A percentile compares a stretch with the other conserved stretches of the same genome.
Evolutionary conservation across 2,113 vertebrate species (phyloP).

Genomic region (Pteropus alecto): DNA sequence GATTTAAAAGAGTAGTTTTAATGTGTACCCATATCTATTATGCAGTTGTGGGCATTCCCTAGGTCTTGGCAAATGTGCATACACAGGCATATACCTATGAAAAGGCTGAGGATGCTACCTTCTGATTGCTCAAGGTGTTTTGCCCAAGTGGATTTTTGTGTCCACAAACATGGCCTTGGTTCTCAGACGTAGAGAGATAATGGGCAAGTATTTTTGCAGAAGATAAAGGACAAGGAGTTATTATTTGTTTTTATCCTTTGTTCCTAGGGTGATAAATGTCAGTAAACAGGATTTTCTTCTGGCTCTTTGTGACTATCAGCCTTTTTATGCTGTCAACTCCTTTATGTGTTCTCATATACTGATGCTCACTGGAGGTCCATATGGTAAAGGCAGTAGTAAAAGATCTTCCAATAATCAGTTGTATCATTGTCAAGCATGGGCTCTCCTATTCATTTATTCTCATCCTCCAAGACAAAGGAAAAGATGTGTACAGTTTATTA

Average conservation of each 20-base stretch:
- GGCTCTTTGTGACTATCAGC: background rate
- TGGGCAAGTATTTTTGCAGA: background rate
- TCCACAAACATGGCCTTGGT: background rate
- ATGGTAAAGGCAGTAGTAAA: conserved; percentile 36
- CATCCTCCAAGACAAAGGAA: conserved; percentile 77
- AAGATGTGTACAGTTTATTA: conserved; percentile 78
- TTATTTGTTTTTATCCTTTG: background rate
- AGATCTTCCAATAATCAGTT: conserved; percentile 37
- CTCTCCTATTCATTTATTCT: conserved; percentile 74
- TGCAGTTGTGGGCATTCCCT: background rate
- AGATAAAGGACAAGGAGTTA: background rate
- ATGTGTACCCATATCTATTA: background rate
- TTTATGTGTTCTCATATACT: conserved; percentile 19
- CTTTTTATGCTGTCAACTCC: background rate
- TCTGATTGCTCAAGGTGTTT: background rate
- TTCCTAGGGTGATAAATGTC: conserved; percentile 13
- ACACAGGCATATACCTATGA: background rate
- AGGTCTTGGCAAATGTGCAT: background rate
- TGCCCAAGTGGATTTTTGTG: conserved; percentile 30
- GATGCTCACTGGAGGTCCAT: background rate
- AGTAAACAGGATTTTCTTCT: background rate
- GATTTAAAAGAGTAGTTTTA: background rate
- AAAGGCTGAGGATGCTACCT: background rate
- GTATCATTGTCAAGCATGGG: conserved; percentile 60
- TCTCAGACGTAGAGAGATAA: conserved; percentile 10